Evolutionary conservation across 2,113 vertebrate species (phyloP).

Genomic region (Pterocles orientalis): DNA sequence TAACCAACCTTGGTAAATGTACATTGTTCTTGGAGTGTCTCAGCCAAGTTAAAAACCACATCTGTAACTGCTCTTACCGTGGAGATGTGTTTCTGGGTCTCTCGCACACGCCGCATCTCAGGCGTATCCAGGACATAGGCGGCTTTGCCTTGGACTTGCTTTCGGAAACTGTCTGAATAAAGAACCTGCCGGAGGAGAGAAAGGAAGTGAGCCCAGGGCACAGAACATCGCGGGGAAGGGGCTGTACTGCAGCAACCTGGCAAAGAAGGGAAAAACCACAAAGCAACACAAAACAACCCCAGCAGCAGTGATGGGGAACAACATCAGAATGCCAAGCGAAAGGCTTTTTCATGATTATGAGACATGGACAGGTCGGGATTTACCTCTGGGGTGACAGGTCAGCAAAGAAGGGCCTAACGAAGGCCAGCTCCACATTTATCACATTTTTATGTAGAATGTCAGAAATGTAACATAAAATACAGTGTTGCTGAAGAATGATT

Average conservation of each 20-base stretch:
- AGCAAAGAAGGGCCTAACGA: not conserved
- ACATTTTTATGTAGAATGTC: not conserved
- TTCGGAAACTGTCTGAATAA: constrained; percentile 97
- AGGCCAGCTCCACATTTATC: not conserved
- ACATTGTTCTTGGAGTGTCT: fast-evolving
- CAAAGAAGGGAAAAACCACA: not conserved
- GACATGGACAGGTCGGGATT: not conserved
- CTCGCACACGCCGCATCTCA: constrained; percentile 92
- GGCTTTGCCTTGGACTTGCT: constrained; percentile 95
- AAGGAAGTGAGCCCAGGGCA: not conserved
- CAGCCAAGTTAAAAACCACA: no score
- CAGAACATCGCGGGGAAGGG: not conserved
- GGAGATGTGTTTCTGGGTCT: constrained; percentile 93
- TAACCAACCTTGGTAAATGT: fast-evolving
- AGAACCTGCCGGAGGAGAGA: constrained; percentile 80
- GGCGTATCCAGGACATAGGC: constrained; percentile 94
- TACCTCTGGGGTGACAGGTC: not conserved
- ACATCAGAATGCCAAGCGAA: not conserved
- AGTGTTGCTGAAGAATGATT: not conserved
- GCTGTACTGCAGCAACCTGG: not conserved
- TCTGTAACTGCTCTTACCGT: constrained; percentile 75
- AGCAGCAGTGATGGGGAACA: not conserved
- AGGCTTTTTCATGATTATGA: not conserved
- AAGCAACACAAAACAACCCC: not conserved
- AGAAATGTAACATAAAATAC: not conserved